Evolutionary conservation across 2,888 invertebrate species (phyloP).

Genomic region (Acleris sparsana): DNA sequence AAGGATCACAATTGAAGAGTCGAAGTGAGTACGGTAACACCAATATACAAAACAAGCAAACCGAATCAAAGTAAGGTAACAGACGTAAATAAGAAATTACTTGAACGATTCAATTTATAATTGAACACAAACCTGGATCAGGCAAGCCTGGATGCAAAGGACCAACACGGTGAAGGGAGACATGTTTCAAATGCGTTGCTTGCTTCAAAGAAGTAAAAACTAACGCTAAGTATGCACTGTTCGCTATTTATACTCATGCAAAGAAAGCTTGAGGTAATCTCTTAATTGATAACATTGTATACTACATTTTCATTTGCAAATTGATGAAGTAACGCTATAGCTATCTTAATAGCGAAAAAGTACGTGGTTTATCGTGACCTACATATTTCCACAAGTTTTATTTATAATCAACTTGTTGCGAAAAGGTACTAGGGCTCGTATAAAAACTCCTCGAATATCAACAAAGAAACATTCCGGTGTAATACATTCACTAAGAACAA

Average conservation of each 20-base stretch:
- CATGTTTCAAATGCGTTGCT: conserved; percentile 41
- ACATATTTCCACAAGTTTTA: no score
- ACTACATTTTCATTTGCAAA: no score
- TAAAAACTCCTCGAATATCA: no score
- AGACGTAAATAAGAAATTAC: no score
- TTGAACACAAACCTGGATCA: conserved; percentile 29
- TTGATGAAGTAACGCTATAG: no score
- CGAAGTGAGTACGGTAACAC: no score
- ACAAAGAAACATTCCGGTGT: neutral
- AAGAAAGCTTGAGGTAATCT: neutral
- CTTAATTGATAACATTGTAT: no score
- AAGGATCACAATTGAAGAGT: no score
- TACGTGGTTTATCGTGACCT: neutral
- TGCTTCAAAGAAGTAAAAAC: neutral
- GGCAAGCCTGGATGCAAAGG: conserved; percentile 49
- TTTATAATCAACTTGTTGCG: neutral
- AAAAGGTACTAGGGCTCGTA: no score
- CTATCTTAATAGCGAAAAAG: neutral
- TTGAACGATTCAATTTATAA: no score
- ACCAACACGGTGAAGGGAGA: conserved; percentile 47
- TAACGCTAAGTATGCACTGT: neutral
- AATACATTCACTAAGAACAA: neutral
- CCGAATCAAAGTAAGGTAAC: no score
- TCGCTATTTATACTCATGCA: neutral
- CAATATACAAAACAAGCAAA: no score